A percentile compares a stretch with the other conserved stretches of the same genome.
Conservation (phyloP, 2,888 invertebrate species). For the Mesorhabditis belari region DNA sequence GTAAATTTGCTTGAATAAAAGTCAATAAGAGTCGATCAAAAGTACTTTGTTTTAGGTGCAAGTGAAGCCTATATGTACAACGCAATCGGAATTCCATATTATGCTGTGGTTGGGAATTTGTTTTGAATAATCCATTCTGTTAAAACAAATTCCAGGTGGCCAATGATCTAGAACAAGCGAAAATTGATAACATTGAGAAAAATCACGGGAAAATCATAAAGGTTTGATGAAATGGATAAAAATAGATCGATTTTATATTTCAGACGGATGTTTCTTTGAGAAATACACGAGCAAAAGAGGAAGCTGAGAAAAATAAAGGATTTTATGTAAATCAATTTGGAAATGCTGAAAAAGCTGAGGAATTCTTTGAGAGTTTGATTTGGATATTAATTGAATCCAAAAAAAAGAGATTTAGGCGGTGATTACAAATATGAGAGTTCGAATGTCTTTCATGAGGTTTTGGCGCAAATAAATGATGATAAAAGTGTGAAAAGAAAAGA, state of each 20-base stretch:
- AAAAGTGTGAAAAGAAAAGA: conserved; percentile 9
- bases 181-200: conserved; percentile 32
- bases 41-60: no score
- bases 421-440: conserved; percentile 26
- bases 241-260: neutral
- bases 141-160: conserved; percentile 29
- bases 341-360: conserved; percentile 43
- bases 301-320: conserved; percentile 28
- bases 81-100: no score
- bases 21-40: no score
- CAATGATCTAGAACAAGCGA: conserved; percentile 34
- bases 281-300: conserved; percentile 16
- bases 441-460: conserved; percentile 45
- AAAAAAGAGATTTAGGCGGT: conserved; percentile 12
- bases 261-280: conserved; percentile 8
- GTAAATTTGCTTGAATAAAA: no score
- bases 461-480: conserved; percentile 22
- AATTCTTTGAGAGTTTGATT: conserved; percentile 39
- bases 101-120: no score
- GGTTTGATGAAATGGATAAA: conserved; percentile 4
- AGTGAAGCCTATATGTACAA: no score
- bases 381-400: neutral
- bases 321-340: conserved; percentile 45
- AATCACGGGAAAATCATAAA: conserved; percentile 34
- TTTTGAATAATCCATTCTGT: no score